These are phyloP conservation scores for Tachysurus fulvidraco DNA, from an alignment of 2,113 vertebrate genomes.

Conservation along the genomic window DNA sequence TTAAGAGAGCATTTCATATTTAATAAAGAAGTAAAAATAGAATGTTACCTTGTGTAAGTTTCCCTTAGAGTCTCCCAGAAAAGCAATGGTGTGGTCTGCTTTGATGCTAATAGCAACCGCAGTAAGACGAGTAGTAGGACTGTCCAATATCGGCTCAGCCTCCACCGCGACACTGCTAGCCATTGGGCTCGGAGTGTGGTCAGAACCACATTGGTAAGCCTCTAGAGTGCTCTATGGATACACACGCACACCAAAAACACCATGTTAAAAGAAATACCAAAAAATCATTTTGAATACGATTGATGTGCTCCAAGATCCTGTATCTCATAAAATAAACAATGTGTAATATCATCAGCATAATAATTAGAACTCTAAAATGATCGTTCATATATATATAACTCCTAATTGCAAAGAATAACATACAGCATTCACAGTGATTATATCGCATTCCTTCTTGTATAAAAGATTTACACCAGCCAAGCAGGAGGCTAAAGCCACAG, in stretches of 20 bases:
- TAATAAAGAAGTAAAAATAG: not conserved
- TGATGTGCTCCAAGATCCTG: not conserved
- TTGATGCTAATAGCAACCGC: constrained; percentile 87
- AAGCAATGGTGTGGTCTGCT: constrained; percentile 85
- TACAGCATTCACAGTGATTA: not conserved
- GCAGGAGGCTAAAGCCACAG: constrained; percentile 9
- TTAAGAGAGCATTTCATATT: not conserved
- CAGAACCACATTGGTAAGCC: constrained; percentile 93
- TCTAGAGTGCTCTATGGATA: constrained; percentile 85
- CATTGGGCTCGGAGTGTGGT: constrained; percentile 98
- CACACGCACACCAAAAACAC: not conserved
- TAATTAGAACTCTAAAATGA: not conserved
- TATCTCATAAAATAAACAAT: not conserved
- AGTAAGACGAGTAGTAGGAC: constrained; percentile 82
- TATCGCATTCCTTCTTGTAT: not conserved
- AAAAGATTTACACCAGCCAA: not conserved
- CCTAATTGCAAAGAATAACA: not conserved
- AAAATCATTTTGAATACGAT: not conserved
- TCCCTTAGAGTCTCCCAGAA: constrained; percentile 91
- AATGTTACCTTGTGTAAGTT: constrained; percentile 85
- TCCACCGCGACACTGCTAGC: constrained; percentile 84
- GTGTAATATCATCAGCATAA: not conserved
- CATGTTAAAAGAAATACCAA: not conserved
- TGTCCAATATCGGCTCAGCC: constrained; percentile 82
- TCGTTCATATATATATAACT: not conserved